phyloP scores from a whole-genome alignment of 2,797 vertebrate species.

The Crenuchus spilurus region DNA sequence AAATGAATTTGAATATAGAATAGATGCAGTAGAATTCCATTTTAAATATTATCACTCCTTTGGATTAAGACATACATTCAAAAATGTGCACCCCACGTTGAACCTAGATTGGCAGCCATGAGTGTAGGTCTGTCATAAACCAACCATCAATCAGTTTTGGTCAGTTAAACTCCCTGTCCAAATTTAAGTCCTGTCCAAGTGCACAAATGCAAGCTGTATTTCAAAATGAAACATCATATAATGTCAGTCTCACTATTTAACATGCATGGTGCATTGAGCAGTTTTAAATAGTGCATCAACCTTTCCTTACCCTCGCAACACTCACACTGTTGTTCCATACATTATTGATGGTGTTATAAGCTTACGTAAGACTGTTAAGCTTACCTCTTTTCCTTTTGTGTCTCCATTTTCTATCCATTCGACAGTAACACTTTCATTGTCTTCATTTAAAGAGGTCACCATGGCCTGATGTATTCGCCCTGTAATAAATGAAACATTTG shows the following conservation, averaged over 20 bases:
- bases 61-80: too few relatives aligned
- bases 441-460: constrained; percentile 96
- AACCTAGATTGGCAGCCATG: too few relatives aligned
- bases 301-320: constrained; percentile 14
- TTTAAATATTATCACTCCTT: too few relatives aligned
- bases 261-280: neutral
- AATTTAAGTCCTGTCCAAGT: neutral
- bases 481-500: constrained; percentile 64
- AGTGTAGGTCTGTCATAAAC: neutral
- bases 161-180: neutral
- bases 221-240: neutral
- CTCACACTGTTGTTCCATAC: constrained; percentile 49
- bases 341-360: constrained; percentile 62
- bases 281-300: neutral
- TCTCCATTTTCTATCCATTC: constrained; percentile 99
- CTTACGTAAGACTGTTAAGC: constrained; percentile 43
- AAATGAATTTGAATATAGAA: too few relatives aligned
- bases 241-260: neutral
- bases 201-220: neutral
- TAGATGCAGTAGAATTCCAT: too few relatives aligned
- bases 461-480: constrained; percentile 98
- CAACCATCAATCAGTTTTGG: neutral
- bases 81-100: too few relatives aligned
- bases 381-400: constrained; percentile 98
- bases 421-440: constrained; percentile 96